Conservation (phyloP, 1,140 invertebrate genomes). For the Drosophila simulans region DNA sequence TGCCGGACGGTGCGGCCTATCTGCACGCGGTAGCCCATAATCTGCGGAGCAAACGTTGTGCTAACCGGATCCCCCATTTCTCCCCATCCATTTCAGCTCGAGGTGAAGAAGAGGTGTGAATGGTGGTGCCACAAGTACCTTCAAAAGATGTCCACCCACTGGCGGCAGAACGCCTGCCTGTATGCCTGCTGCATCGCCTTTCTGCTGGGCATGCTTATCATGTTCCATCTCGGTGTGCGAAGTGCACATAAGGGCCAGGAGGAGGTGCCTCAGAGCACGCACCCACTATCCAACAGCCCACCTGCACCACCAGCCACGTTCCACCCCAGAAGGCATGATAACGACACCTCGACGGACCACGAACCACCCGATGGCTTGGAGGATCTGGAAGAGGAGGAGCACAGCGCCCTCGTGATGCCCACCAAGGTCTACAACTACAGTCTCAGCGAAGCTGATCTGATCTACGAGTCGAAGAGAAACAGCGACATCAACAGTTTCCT, state of each 20-base stretch:
- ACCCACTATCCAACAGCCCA: neutral
- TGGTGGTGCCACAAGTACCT: conserved; percentile 74
- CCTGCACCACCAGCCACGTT: neutral
- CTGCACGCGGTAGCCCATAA: neutral
- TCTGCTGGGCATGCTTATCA: conserved; percentile 10
- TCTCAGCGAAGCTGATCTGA: conserved; percentile 76
- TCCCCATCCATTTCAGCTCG: conserved; percentile 57
- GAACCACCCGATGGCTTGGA: conserved; percentile 34
- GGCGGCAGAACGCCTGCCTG: conserved; percentile 55
- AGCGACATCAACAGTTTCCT: conserved; percentile 59
- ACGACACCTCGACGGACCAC: conserved; percentile 30
- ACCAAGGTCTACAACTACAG: conserved; percentile 73
- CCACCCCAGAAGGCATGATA: conserved; percentile 18
- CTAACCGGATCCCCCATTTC: conserved; percentile 16
- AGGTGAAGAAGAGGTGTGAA: conserved; percentile 75
- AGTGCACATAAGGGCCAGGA: conserved; percentile 3
- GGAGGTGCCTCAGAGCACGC: conserved; percentile 16
- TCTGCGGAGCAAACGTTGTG: neutral
- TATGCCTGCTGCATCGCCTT: conserved; percentile 28
- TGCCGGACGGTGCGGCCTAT: conserved; percentile 35
- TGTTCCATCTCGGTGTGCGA: conserved; percentile 11
- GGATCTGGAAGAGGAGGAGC: conserved; percentile 63
- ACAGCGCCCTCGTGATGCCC: conserved; percentile 64
- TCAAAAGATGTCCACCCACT: conserved; percentile 76
- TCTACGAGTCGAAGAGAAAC: conserved; percentile 82